A percentile compares a stretch with the other conserved stretches of the same genome.
phyloP scores from a whole-genome alignment of 2,113 vertebrate species.

The Pygathrix nemaeus region DNA sequence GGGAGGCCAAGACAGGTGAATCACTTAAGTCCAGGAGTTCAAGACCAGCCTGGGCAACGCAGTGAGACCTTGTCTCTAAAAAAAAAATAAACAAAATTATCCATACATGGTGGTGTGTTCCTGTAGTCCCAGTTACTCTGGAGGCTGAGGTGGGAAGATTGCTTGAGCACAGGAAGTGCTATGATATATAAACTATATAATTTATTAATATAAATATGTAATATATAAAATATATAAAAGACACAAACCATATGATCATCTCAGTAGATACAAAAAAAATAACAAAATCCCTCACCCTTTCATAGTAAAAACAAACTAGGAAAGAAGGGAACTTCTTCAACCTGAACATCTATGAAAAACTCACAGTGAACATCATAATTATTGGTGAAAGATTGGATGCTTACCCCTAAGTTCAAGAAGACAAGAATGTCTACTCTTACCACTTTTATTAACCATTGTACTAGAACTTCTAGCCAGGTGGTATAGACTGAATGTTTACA shows the following conservation, averaged over 20 bases:
- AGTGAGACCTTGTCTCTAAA: no score
- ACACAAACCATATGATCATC: background rate
- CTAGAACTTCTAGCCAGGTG: background rate
- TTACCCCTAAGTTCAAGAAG: background rate
- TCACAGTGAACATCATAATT: background rate
- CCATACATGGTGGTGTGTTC: no score
- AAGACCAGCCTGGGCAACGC: no score
- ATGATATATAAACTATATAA: no score
- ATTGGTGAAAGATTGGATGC: background rate
- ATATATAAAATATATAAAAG: no score
- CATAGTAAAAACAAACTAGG: background rate
- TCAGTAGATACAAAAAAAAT: background rate
- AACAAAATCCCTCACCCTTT: background rate
- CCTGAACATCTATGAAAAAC: background rate
- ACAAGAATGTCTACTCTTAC: background rate
- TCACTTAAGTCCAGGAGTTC: no score
- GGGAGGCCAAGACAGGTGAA: no score
- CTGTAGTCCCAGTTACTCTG: no score
- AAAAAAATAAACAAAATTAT: no score
- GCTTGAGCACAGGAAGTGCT: no score
- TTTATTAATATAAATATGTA: no score
- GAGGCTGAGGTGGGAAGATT: no score
- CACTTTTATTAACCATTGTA: background rate
- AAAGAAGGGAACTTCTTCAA: background rate
- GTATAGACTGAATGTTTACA: background rate